Base-by-base conservation (phyloP, 2,888 invertebrate species). In the Amblyteles armatorius region DNA sequence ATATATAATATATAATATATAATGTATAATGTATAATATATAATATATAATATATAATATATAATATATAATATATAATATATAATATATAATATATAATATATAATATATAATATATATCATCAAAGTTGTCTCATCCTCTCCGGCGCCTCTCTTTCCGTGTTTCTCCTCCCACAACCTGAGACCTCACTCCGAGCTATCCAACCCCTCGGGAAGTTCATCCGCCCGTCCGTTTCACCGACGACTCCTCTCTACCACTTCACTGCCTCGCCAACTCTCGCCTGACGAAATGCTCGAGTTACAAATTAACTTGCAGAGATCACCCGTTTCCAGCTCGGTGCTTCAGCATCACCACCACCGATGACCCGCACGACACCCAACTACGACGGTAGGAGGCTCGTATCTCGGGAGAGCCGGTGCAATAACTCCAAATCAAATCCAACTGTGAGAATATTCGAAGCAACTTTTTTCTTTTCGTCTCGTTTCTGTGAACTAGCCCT, bases 241-340 rank as follows among this genome's bases (percentile, higher is more conserved):
- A 29, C 60, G 60, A 60, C 60, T 22, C 76, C 76, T 44, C 74
- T 63, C 65, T 65, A 55, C 76, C 52, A 77, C 67, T 65, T 67
- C 65, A 36, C 65, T 76, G 76, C 76, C 65, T 77, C 76, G 9
- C 52, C 67, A 26, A 55, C 57, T 76, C 40, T 81, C 69, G 48
- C 60, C 44, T 52, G 85, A 87, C 91, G 89, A 89, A 90, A 91
- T 90, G 90, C 91, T 92, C 92, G 89, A 92, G 92, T 93, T 93
- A 92, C 92, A 93, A 93, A 93, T 93, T 92, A 93, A 92, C 92
- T 92, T 91, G 90, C 91, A 90, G 93, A 92, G 92, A 92, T 92
- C 90, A 91, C 91, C 91, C 91, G 88, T 91, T 92, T 90, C 90
- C 89, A 91, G 88, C 89, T 87, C 85, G 74, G 79, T 78, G 80